A percentile compares a stretch with the other conserved stretches of the same genome.
Conservation (phyloP, 2,113 vertebrate species). For the Tragelaphus buxtoni region DNA sequence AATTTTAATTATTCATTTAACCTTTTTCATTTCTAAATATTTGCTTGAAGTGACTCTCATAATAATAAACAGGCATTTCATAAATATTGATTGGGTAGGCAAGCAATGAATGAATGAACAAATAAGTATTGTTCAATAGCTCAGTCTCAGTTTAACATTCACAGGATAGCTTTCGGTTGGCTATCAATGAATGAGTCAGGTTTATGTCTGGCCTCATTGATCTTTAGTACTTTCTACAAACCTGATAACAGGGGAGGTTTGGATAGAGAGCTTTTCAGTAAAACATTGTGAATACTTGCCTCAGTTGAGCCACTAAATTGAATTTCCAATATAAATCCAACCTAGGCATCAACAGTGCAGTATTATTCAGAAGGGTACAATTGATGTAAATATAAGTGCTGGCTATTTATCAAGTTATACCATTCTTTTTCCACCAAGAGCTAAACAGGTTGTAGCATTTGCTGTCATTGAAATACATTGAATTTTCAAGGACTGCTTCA, state of each 20-base stretch:
- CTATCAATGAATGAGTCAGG: not conserved
- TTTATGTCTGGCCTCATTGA: not conserved
- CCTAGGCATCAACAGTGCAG: not conserved
- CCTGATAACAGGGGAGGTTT: not conserved
- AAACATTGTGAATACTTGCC: constrained; percentile 36
- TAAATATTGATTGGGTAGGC: not conserved
- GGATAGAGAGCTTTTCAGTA: not conserved
- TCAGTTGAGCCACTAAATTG: constrained; percentile 44
- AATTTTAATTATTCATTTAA: not conserved
- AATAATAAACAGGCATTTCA: not conserved
- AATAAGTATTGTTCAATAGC: not conserved
- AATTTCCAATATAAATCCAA: constrained; percentile 55
- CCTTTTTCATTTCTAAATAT: not conserved
- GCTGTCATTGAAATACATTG: constrained; percentile 29
- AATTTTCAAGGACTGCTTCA: constrained; percentile 25
- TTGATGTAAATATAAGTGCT: constrained; percentile 43
- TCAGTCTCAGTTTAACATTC: not conserved
- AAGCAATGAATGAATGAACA: not conserved
- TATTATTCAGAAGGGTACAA: constrained; percentile 49
- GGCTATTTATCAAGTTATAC: constrained; percentile 30
- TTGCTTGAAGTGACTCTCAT: not conserved
- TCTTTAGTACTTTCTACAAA: constrained; percentile 26
- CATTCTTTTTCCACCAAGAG: not conserved
- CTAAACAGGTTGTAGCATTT: constrained; percentile 32
- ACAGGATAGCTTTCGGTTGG: not conserved